Conservation (phyloP, 2,797 vertebrate genomes). For the Coracias cyanogaster region DNA sequence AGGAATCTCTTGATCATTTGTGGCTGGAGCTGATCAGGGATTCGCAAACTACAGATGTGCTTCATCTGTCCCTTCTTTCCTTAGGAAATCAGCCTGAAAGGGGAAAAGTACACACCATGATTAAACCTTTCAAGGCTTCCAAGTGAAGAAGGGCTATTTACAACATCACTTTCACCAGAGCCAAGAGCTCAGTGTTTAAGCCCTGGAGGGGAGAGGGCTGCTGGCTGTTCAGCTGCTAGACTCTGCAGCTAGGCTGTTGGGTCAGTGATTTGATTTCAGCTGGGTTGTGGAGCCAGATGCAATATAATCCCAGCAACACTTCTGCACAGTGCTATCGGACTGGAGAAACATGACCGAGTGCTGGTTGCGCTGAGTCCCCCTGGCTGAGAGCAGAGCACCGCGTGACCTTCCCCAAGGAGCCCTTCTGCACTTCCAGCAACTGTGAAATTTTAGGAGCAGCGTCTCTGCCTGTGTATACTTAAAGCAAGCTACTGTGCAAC, state of each 20-base stretch:
- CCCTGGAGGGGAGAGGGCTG: neutral
- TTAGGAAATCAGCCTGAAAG: neutral
- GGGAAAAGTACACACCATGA: neutral
- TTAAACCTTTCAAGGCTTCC: conserved; percentile 5
- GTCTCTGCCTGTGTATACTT: neutral
- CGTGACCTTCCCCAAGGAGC: neutral
- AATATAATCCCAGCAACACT: neutral
- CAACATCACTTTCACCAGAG: neutral
- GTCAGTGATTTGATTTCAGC: conserved; percentile 17
- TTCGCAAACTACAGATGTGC: neutral
- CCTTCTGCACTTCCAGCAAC: neutral
- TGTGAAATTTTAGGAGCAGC: neutral
- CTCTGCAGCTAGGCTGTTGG: neutral
- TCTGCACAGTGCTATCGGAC: neutral
- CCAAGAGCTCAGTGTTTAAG: neutral
- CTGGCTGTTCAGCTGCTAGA: conserved; percentile 7
- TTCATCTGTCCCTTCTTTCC: neutral
- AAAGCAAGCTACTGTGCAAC: neutral
- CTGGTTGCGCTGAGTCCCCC: neutral
- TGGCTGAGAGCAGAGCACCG: neutral
- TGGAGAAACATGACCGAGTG: conserved; percentile 4
- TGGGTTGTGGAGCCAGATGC: neutral
- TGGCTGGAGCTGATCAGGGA: neutral
- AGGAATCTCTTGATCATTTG: neutral
- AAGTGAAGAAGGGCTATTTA: neutral